phyloP scores from a whole-genome alignment of 2,888 invertebrate genomes.

The Ophion slaviceki region DNA sequence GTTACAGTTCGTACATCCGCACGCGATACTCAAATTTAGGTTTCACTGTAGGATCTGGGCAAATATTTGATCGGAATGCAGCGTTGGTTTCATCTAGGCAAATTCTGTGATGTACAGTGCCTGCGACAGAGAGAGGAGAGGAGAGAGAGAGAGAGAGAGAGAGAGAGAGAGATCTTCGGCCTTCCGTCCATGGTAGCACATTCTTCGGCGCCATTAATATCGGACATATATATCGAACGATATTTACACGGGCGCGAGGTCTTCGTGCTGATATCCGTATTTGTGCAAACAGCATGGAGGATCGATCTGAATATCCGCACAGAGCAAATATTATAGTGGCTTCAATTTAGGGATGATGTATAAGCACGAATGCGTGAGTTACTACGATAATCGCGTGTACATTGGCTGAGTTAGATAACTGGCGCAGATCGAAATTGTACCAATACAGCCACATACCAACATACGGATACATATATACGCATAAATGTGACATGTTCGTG shows the following conservation, averaged over 20 bases:
- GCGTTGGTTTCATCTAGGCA: constrained; percentile 20
- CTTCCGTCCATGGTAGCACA: constrained; percentile 4
- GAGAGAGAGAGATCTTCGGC: neutral
- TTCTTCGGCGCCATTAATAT: constrained; percentile 51
- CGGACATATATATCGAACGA: constrained; percentile 36
- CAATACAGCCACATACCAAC: constrained; percentile 9
- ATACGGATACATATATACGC: constrained; percentile 13
- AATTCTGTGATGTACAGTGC: constrained; percentile 12
- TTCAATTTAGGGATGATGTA: constrained; percentile 54
- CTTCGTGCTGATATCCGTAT: constrained; percentile 47
- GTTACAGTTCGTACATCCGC: neutral
- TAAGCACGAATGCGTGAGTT: constrained; percentile 53
- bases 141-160: neutral
- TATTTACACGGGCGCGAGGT: constrained; percentile 47
- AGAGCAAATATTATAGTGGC: constrained; percentile 61
- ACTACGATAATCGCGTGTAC: constrained; percentile 55
- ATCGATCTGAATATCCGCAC: constrained; percentile 44
- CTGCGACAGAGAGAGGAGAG: neutral
- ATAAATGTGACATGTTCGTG: neutral
- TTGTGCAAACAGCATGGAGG: constrained; percentile 51
- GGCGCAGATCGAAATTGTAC: constrained; percentile 10
- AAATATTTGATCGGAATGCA: constrained; percentile 38
- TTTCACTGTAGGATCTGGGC: neutral
- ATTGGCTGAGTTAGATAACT: constrained; percentile 36
- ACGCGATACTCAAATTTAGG: constrained; percentile 15